A percentile compares a stretch with the other conserved stretches of the same genome.
These are phyloP conservation scores for Oedothorax gibbosus DNA, from an alignment of 1,140 invertebrate genomes.

Conservation along the genomic window DNA sequence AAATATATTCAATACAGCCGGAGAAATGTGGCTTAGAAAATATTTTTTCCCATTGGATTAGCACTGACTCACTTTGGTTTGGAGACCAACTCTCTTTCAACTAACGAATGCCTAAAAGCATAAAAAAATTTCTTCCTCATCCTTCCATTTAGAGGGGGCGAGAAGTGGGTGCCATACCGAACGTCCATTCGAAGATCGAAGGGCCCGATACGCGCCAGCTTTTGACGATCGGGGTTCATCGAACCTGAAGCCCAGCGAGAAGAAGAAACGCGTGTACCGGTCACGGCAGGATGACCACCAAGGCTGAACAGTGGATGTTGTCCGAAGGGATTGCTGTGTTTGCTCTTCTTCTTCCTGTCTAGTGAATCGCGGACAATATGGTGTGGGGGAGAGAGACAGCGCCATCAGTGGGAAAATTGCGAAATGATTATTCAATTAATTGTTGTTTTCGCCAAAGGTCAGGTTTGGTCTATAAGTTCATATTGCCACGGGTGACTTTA, in stretches of 20 bases:
- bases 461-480: neutral
- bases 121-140: neutral
- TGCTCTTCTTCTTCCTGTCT: conserved; percentile 37
- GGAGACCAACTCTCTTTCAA: no score
- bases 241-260: neutral
- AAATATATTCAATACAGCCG: no score
- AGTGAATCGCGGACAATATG: conserved; percentile 20
- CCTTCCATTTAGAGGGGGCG: conserved; percentile 25
- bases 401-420: conserved; percentile 2
- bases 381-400: neutral
- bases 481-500: neutral
- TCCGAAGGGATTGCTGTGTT: neutral
- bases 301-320: neutral
- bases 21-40: no score
- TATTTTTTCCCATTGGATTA: no score
- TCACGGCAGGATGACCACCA: conserved; percentile 17
- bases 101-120: no score
- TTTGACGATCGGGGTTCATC: conserved; percentile 30
- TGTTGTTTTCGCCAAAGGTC: conserved; percentile 7
- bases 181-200: neutral
- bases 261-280: conserved; percentile 21
- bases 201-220: neutral
- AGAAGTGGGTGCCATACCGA: conserved; percentile 4
- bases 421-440: conserved; percentile 32
- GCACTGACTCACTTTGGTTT: no score